phyloP scores from a whole-genome alignment of 2,113 vertebrate species.

The Bos indicus region DNA sequence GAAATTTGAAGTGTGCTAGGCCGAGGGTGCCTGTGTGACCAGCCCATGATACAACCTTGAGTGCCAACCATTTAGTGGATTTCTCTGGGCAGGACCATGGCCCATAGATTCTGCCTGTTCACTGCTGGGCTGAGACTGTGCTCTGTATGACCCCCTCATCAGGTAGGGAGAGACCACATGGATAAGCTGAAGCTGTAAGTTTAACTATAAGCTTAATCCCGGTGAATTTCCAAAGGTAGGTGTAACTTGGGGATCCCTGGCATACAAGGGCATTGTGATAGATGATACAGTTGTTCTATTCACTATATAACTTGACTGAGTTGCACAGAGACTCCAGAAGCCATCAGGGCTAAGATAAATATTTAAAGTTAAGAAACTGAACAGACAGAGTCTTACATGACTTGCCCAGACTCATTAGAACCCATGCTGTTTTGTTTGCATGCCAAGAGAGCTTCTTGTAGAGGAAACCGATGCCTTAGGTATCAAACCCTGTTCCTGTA shows the following conservation, averaged over 20 bases:
- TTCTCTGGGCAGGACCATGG: neutral
- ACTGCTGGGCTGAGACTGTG: neutral
- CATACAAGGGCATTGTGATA: neutral
- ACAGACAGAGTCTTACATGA: neutral
- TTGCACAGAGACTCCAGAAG: neutral
- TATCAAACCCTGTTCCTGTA: neutral
- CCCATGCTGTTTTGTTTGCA: neutral
- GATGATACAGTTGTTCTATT: neutral
- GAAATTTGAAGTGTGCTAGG: neutral
- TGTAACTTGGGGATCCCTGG: too few species aligned
- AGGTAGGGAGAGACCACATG: fast-evolving
- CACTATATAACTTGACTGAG: neutral
- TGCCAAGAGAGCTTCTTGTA: neutral
- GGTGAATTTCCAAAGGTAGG: neutral
- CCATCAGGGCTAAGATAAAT: neutral
- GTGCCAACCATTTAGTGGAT: fast-evolving
- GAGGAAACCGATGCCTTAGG: fast-evolving
- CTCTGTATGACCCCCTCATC: fast-evolving
- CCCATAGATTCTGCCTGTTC: neutral
- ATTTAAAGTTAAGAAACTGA: neutral
- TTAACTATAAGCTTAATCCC: too few species aligned
- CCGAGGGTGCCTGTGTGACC: too few species aligned
- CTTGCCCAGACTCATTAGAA: neutral
- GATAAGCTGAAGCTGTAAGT: neutral
- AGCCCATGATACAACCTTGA: too few species aligned